Percentiles rank a stretch among this genome's conserved stretches.
phyloP scores from a whole-genome alignment of 2,113 vertebrate genomes.

The Bombycilla garrulus region DNA sequence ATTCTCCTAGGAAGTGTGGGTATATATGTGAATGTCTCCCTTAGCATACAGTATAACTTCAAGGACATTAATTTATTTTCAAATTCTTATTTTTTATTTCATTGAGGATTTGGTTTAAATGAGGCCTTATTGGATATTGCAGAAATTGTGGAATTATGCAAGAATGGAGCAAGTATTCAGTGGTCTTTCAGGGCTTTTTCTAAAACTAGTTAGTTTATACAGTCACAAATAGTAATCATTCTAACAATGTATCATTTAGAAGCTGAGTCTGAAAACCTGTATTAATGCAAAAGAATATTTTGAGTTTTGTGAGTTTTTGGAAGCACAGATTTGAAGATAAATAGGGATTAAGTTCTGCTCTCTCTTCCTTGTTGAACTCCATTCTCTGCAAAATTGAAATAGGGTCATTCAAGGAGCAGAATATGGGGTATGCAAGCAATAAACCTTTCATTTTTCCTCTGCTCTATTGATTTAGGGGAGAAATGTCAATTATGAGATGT shows the following conservation, averaged over 20 bases:
- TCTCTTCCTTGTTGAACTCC: neutral
- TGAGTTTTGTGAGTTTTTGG: neutral
- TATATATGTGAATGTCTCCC: neutral
- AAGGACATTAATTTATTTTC: neutral
- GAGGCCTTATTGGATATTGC: neutral
- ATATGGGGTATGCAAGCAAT: neutral
- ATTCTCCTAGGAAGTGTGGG: neutral
- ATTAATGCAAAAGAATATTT: neutral
- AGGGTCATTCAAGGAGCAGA: neutral
- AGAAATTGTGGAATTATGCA: neutral
- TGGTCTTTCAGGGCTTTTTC: neutral
- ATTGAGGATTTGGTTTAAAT: neutral
- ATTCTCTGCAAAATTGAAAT: neutral
- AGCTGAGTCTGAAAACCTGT: neutral
- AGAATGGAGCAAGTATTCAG: neutral
- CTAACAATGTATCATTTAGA: neutral
- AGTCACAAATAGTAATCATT: neutral
- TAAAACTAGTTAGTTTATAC: neutral
- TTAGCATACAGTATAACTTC: neutral
- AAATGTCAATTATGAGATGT: neutral
- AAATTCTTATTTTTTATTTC: neutral
- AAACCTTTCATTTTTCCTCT: neutral
- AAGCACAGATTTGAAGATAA: neutral
- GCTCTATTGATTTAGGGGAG: neutral
- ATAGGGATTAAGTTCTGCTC: neutral